phyloP scores from a whole-genome alignment of 2,113 vertebrate genomes.

The Planiliza haematocheilus region DNA sequence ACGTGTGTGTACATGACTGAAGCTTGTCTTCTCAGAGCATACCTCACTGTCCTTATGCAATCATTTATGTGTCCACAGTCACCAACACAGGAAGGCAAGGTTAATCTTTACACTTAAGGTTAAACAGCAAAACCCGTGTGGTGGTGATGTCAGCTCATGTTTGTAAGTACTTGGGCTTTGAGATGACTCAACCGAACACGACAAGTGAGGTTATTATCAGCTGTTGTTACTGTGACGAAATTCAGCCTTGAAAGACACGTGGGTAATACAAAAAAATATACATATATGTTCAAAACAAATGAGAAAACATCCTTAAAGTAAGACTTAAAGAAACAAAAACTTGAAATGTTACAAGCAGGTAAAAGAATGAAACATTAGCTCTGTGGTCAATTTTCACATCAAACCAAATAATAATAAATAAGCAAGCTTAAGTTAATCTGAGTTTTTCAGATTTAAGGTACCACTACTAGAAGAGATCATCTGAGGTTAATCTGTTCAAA shows the following conservation, averaged over 20 bases:
- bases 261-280: not conserved
- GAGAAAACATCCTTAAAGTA: too few species aligned
- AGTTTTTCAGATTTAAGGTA: not conserved
- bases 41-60: conserved; percentile 10
- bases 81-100: not conserved
- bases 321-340: too few species aligned
- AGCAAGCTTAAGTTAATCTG: not conserved
- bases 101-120: conserved; percentile 51
- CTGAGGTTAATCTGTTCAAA: not conserved
- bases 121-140: conserved; percentile 14
- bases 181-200: conserved; percentile 17
- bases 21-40: conserved; percentile 8
- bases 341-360: too few species aligned
- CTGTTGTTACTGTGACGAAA: conserved; percentile 25
- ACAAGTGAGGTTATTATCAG: not conserved
- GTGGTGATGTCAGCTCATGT: conserved; percentile 10
- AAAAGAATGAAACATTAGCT: conserved; percentile 1
- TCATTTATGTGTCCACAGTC: conserved; percentile 29
- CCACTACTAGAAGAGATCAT: not conserved
- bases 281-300: too few species aligned
- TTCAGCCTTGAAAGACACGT: conserved; percentile 29
- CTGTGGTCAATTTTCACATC: not conserved
- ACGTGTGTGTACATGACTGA: conserved; percentile 1
- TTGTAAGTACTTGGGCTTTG: conserved; percentile 11
- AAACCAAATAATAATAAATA: not conserved